phyloP scores from a whole-genome alignment of 2,797 vertebrate genomes.

The Eupleurogrammus muticus region DNA sequence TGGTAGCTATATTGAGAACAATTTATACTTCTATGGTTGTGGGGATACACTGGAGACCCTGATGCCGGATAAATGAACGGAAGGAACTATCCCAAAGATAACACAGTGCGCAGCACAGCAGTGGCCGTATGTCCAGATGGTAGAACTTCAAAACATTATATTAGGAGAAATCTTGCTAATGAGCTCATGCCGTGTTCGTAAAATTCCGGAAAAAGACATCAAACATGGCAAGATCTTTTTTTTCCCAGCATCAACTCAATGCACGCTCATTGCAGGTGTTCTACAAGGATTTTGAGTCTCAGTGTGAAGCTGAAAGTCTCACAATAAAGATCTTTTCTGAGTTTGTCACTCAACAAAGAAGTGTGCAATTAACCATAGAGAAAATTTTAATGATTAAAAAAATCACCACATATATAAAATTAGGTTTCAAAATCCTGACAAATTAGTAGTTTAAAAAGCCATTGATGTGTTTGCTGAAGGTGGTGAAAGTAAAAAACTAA shows the following conservation, averaged over 20 bases:
- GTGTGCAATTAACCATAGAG: no score
- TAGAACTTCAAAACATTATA: conserved; percentile 34
- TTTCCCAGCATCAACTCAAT: conserved; percentile 9
- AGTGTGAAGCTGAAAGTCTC: conserved; percentile 24
- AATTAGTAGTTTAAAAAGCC: no score
- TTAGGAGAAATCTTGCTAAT: conserved; percentile 35
- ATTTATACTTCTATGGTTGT: conserved; percentile 7
- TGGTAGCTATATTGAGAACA: not conserved
- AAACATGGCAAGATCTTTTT: conserved; percentile 21
- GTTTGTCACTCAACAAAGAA: no score
- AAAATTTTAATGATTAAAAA: no score
- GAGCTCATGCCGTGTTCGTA: conserved; percentile 36
- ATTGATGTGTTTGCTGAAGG: no score
- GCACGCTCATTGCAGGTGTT: conserved; percentile 9
- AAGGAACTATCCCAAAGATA: conserved; percentile 29
- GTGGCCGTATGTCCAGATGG: conserved; percentile 29
- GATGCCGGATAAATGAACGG: conserved; percentile 27
- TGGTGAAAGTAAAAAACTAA: no score
- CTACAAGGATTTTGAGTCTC: conserved; percentile 6
- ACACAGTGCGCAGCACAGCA: conserved; percentile 4
- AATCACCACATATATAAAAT: no score
- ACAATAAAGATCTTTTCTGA: no score
- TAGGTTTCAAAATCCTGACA: no score
- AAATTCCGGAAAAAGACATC: conserved; percentile 29
- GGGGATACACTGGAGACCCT: conserved; percentile 11